Percentiles rank a stretch among this genome's conserved stretches.
These are phyloP conservation scores for Alosa alosa DNA, from an alignment of 2,113 vertebrate genomes.

Conservation along the genomic window DNA sequence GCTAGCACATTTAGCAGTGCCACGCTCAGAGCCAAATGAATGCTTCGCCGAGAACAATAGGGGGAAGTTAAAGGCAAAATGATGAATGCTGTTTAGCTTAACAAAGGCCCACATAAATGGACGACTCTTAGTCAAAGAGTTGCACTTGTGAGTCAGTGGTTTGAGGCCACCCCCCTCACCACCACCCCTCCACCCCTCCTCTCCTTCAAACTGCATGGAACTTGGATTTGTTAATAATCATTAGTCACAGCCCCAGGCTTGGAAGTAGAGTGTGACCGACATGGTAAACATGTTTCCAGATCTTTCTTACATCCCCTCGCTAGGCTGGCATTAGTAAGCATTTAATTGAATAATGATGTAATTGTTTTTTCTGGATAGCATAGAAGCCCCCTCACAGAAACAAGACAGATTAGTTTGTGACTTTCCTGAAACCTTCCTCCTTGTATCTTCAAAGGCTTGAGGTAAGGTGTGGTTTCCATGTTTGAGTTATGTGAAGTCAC, in stretches of 20 bases:
- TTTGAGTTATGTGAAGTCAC: neutral
- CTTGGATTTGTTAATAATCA: conserved; percentile 6
- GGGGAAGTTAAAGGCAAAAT: neutral
- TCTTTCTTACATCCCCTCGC: neutral
- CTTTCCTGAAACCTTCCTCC: neutral
- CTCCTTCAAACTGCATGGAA: neutral
- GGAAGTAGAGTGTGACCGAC: conserved; percentile 3
- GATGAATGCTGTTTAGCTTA: conserved; percentile 12
- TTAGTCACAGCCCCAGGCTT: neutral
- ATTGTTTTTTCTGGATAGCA: neutral
- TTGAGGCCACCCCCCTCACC: neutral
- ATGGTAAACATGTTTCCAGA: conserved; percentile 13
- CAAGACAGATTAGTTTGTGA: neutral
- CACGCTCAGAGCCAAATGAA: neutral
- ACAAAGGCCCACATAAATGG: neutral
- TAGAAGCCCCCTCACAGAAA: neutral
- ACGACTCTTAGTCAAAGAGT: neutral
- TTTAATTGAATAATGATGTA: neutral
- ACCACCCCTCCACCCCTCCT: neutral
- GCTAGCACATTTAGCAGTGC: conserved; percentile 41
- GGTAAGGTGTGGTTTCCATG: neutral
- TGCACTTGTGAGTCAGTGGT: conserved; percentile 11
- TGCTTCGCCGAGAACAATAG: neutral
- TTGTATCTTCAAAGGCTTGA: neutral
- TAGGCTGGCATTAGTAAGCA: neutral